These are phyloP conservation scores for Epinephelus moara DNA, from an alignment of 2,113 vertebrate genomes.

Conservation along the genomic window DNA sequence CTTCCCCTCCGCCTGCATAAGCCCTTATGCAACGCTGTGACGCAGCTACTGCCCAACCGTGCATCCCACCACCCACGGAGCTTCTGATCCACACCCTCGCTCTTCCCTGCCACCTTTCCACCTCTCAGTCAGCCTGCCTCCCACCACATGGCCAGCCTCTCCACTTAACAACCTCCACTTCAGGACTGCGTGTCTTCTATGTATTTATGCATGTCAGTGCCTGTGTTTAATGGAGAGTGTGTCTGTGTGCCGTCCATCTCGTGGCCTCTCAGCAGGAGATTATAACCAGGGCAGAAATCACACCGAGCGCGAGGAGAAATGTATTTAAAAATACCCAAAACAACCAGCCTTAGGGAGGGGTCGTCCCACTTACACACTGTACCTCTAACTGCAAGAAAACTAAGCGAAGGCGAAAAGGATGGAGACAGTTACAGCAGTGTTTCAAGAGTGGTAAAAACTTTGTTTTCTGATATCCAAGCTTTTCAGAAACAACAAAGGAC, in stretches of 20 bases:
- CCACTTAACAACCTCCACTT: neutral
- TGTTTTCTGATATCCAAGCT: neutral
- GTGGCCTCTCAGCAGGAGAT: constrained; percentile 38
- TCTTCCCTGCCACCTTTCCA: constrained; percentile 35
- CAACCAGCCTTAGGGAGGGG: constrained; percentile 54
- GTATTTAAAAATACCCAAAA: constrained; percentile 70
- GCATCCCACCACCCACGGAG: constrained; percentile 64
- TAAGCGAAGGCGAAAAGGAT: neutral
- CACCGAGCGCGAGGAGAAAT: constrained; percentile 50
- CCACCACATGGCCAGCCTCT: constrained; percentile 6
- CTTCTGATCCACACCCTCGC: constrained; percentile 55
- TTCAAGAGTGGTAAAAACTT: neutral
- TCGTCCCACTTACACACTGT: constrained; percentile 59
- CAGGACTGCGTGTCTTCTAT: neutral
- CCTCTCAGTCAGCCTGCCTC: constrained; percentile 30
- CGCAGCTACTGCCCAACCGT: constrained; percentile 10
- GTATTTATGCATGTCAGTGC: neutral
- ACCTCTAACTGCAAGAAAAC: constrained; percentile 18
- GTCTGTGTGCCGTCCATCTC: constrained; percentile 26
- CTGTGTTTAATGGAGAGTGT: neutral
- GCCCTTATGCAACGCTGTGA: constrained; percentile 71
- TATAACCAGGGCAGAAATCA: constrained; percentile 68
- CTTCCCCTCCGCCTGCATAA: constrained; percentile 41
- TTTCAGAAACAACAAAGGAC: constrained; percentile 2
- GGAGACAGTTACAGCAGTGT: neutral